A percentile compares a stretch with the other conserved stretches of the same genome.
These are phyloP conservation scores for Enteromius trimaculatus DNA, from an alignment of 2,797 vertebrate species.

Conservation along the genomic window DNA sequence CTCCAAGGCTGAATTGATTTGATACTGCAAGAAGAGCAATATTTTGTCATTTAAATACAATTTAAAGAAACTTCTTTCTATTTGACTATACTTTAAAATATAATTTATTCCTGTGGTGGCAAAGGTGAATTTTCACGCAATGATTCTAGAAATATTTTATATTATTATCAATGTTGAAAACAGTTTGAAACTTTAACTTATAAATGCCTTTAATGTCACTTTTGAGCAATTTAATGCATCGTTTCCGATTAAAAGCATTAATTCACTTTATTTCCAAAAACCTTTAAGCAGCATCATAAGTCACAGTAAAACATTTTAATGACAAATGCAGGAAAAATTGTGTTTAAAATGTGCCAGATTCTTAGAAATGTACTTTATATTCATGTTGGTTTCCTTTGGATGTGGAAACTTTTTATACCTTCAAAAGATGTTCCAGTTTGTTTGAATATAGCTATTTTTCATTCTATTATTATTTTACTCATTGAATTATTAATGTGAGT, in stretches of 20 bases:
- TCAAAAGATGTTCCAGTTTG: not conserved
- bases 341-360: not conserved
- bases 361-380: not conserved
- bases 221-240: not conserved
- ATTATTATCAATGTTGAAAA: no score
- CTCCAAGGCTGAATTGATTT: not conserved
- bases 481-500: not conserved
- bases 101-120: no score
- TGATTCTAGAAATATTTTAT: no score
- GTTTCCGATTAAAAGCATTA: not conserved
- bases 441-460: not conserved
- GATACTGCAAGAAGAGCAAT: not conserved
- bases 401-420: not conserved
- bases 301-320: not conserved
- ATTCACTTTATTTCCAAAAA: not conserved
- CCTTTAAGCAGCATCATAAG: not conserved
- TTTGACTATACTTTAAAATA: not conserved
- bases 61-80: no score
- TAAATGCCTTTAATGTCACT: not conserved
- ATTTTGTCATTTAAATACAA: not conserved
- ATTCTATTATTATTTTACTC: not conserved
- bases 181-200: not conserved
- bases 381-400: not conserved
- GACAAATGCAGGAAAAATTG: not conserved
- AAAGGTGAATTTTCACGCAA: no score